phyloP scores from a whole-genome alignment of 1,140 invertebrate genomes.

The Aleiodes sp. region DNA sequence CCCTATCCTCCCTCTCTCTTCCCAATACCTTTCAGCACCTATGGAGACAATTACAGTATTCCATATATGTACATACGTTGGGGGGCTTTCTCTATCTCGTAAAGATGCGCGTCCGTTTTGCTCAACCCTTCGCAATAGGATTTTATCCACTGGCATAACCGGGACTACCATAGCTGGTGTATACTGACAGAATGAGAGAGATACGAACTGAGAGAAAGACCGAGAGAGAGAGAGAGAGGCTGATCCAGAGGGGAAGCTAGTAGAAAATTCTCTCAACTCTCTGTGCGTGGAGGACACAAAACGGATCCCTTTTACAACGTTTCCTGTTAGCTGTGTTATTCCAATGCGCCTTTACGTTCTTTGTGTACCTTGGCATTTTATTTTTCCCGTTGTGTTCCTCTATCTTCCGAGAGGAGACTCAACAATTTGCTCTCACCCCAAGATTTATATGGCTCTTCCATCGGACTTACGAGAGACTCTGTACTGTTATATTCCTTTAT shows the following conservation, averaged over 20 bases:
- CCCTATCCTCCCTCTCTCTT: neutral
- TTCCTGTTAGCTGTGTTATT: slow-evolving; percentile 55
- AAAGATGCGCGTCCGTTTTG: slow-evolving; percentile 35
- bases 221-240: slow-evolving; percentile 30
- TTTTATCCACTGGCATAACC: slow-evolving; percentile 39
- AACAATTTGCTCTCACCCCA: slow-evolving; percentile 59
- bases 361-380: slow-evolving; percentile 26
- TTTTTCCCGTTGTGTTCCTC: slow-evolving; percentile 47
- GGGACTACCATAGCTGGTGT: slow-evolving; percentile 40
- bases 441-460: slow-evolving; percentile 52
- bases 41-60: slow-evolving; percentile 58
- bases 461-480: neutral
- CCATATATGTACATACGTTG: slow-evolving; percentile 58
- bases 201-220: slow-evolving; percentile 31
- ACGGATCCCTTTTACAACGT: slow-evolving; percentile 48
- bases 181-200: neutral
- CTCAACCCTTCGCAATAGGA: slow-evolving; percentile 21
- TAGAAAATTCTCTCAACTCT: slow-evolving; percentile 20
- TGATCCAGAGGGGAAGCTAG: neutral
- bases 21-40: slow-evolving; percentile 44
- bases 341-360: slow-evolving; percentile 31
- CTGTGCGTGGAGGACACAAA: slow-evolving; percentile 10
- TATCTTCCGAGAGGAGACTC: slow-evolving; percentile 44
- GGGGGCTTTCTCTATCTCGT: slow-evolving; percentile 47
- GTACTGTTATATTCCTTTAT: slow-evolving; percentile 35